Base-by-base conservation (phyloP, 2,113 vertebrate genomes). In the Paraplagusia blochii region DNA sequence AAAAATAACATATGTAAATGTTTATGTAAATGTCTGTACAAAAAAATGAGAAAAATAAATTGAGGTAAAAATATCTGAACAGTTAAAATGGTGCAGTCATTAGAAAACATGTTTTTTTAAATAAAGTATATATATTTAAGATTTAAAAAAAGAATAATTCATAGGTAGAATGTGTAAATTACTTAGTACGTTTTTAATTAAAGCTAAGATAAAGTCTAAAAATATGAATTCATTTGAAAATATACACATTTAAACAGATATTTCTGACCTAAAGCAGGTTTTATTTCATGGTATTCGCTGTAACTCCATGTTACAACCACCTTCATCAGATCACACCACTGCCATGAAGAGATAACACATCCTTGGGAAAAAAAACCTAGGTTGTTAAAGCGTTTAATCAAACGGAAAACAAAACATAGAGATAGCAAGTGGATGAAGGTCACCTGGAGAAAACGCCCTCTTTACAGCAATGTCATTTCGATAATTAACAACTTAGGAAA, bases 401-500 rank as follows among this genome's bases (percentile, higher is more conserved):
- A 72, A 72, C 63, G 12, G 50, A 74, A 74, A 85, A 76, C 53
- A 80, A 71, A 85, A 82, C 69, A 81, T 44, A 68, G 69, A 57
- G 69, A 49, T 76, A 76, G 81, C 74, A 67, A 79, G 79, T 82
- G 76, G 81, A 76, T 67, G 53, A 57, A 74, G 79, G 85, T 85
- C 79, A 76, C 74, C 48, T 78, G 81, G 74, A 74, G 80, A 34
- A 59, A 76, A 65, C 69, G 82, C 42, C 83, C 81, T 84, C 80
- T 84, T 79, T 81, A 85, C 86, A 87, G 89, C 87, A 81, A 58
- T 88, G 88, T 90, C 84, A 80, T 69, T 67, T 73, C 59, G 74
- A 78, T 82, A 83, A 90, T 88, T 87, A 90, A 89, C 90, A 87
- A 87, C 79, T 88, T 80, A 69, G 79, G 77, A 78, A 82, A 74